Evolutionary conservation across 2,113 vertebrate species (phyloP).

Genomic region (Brachyhypopomus gauderio): DNA sequence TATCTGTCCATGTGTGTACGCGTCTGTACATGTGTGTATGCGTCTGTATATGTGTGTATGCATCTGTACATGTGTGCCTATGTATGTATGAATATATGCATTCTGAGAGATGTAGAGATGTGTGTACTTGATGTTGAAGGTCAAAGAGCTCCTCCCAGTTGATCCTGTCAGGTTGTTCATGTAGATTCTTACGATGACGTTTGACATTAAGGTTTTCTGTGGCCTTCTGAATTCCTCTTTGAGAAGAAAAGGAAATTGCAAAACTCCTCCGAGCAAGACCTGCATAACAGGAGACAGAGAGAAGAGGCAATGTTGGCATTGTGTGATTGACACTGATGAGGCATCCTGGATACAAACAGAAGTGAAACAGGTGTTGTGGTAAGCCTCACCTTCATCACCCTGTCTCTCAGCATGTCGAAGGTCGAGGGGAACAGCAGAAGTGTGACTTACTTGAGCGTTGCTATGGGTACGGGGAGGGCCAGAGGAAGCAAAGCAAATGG

Average conservation of each 20-base stretch:
- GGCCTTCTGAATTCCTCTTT: too few relatives aligned
- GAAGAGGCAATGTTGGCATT: not conserved
- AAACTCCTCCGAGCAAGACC: not conserved
- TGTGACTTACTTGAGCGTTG: too few relatives aligned
- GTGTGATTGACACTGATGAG: not conserved
- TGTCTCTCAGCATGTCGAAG: too few relatives aligned
- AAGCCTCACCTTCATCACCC: not conserved
- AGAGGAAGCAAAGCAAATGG: not conserved
- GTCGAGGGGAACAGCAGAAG: not conserved
- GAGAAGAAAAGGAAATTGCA: too few relatives aligned
- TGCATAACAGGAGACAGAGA: not conserved
- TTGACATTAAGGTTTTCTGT: too few relatives aligned
- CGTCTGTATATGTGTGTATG: too few relatives aligned
- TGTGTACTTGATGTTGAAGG: conserved; percentile 74
- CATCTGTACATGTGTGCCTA: too few relatives aligned
- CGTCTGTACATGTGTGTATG: too few relatives aligned
- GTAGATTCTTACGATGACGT: not conserved
- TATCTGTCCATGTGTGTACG: too few relatives aligned
- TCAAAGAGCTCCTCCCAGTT: conserved; percentile 68
- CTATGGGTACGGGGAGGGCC: not conserved
- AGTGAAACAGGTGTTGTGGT: not conserved
- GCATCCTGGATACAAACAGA: not conserved
- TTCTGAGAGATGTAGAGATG: not conserved
- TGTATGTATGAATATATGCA: not conserved
- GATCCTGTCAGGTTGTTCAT: not conserved